phyloP scores from a whole-genome alignment of 2,797 vertebrate genomes.

The Hapalemur alaotrensis region DNA sequence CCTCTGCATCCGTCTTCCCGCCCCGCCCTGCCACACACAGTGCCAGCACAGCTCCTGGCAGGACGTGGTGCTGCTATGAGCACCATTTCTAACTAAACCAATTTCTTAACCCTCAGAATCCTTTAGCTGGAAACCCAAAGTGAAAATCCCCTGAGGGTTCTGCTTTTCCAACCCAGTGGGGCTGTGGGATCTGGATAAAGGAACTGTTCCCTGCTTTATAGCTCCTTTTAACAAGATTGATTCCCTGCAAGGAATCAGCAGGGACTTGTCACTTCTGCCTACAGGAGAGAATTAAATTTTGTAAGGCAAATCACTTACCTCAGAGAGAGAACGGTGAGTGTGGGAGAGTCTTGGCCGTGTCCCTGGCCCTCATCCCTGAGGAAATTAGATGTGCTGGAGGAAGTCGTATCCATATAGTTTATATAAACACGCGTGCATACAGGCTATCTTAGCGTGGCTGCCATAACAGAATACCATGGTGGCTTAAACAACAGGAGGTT shows the following conservation, averaged over 20 bases:
- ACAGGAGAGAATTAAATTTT: neutral
- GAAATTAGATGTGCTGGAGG: neutral
- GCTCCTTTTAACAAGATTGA: neutral
- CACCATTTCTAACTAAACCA: neutral
- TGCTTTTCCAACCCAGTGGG: neutral
- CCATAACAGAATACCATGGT: neutral
- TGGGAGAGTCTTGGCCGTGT: neutral
- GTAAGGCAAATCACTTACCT: neutral
- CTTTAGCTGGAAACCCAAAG: neutral
- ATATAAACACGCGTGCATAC: neutral
- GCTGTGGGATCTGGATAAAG: neutral
- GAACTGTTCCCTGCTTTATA: neutral
- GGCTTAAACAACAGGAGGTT: neutral
- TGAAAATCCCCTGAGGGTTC: neutral
- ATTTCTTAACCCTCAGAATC: neutral
- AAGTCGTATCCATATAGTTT: neutral
- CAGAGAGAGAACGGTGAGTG: neutral
- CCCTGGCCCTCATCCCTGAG: neutral
- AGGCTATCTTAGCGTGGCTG: neutral
- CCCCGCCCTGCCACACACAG: fast-evolving
- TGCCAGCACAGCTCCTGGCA: neutral
- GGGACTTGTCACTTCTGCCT: neutral
- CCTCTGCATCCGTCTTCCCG: neutral
- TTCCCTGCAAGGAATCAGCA: neutral
- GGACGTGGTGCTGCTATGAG: neutral